Conservation (phyloP, 2,797 vertebrate genomes). For the Crenuchus spilurus region DNA sequence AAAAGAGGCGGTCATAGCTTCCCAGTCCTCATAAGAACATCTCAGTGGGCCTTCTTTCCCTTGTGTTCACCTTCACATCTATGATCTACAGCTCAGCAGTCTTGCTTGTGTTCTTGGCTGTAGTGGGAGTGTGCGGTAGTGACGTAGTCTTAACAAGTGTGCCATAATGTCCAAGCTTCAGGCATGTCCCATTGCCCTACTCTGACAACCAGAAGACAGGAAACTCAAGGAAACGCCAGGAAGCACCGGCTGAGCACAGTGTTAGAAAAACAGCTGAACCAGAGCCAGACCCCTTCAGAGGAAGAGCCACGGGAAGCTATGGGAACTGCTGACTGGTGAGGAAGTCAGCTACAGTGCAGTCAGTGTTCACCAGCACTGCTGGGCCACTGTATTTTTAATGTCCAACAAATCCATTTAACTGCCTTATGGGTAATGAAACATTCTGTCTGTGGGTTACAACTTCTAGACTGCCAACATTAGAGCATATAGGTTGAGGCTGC, state of each 20-base stretch:
- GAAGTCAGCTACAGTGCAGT: background rate
- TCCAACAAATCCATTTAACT: background rate
- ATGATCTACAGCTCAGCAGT: background rate
- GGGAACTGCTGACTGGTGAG: slow-evolving; percentile 10
- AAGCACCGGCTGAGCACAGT: slow-evolving; percentile 57
- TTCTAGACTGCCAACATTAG: background rate
- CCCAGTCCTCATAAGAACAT: background rate
- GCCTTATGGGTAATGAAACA: background rate
- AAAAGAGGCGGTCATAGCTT: background rate
- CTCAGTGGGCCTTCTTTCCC: background rate
- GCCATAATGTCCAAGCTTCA: background rate
- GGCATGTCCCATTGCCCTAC: slow-evolving; percentile 49
- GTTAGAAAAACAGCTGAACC: slow-evolving; percentile 56
- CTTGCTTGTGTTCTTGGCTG: background rate
- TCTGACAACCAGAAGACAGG: slow-evolving; percentile 54
- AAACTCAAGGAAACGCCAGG: slow-evolving; percentile 61
- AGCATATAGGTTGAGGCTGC: background rate
- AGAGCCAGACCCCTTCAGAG: slow-evolving; percentile 11
- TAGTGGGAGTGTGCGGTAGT: background rate
- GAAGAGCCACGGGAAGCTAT: slow-evolving; percentile 23
- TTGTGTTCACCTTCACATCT: background rate
- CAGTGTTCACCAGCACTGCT: slow-evolving; percentile 9
- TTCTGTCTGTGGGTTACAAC: background rate
- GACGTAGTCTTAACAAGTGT: background rate
- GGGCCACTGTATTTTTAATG: background rate